Evolutionary conservation across 1,140 invertebrate genomes (phyloP), one percentile per base, ranked within the genome.

Genomic region (Neotoxoptera formosana): DNA sequence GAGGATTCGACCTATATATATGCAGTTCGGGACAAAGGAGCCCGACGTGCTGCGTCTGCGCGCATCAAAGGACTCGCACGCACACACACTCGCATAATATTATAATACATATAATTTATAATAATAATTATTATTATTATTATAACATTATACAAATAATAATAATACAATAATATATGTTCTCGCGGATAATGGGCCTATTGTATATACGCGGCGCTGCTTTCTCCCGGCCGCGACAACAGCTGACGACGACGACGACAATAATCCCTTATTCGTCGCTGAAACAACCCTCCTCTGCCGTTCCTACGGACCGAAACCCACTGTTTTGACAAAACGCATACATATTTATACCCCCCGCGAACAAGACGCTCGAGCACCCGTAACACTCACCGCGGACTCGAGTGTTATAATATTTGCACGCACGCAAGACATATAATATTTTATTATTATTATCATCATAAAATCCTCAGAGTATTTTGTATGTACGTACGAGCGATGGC

Each of bases 81-180:
- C 81, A 36, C 76, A 34, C 67, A 81, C 34, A 9, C 36, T 7
- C 81, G 7, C 36, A 83, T 41, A 83, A 67, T 9, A 30, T n/a
- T n/a, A n/a, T n/a, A n/a, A n/a, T 14, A n/a, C 30, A 76, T 76
- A n/a, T 76, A n/a, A n/a, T 76, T 60, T 30, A 67, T 67, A 14
- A 67, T 67, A 60, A 30, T 83, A 36, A 83, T 67, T 14, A 67
- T 76, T 17, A 67, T 67, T 67, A 14, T 67, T 17, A 67, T 86
- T 47, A 47, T 86, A 86, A 86, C 34, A 83, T 83, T 83, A 83
- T 83, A 83, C 76, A 83, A 36, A 83, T 47, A 86, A 83, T 48
- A 48, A 76, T 83, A 36, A 83, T 36, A 83, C n/a, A 17, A 81
- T 81, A 34, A 30, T 86, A 84, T 25, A 45, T 30, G 84, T 86